Evolutionary conservation across 2,888 invertebrate species (phyloP), one percentile per base, ranked within the genome.

Genomic region (Cataglyphis cursor): DNA sequence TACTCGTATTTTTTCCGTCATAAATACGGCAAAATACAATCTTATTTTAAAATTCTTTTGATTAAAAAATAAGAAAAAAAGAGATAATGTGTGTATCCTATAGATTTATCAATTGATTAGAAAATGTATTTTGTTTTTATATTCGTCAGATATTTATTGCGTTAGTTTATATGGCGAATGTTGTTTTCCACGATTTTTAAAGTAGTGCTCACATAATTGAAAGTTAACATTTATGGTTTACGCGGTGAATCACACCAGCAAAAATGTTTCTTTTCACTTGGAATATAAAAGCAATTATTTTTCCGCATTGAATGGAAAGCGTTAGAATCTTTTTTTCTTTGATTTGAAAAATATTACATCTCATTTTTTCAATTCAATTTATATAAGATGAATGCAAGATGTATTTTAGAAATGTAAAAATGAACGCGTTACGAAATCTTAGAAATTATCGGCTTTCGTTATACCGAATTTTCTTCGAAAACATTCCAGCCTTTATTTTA

Each of bases 401-500:
- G 24, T 38, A 54, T 54, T 54, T 54, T 35, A 54, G 15, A 35
- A 35, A 54, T 28, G 15, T 54, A 35, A 35, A 54, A 35, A n/a
- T 51, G 48, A 8, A 5, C 28, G n/a, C 18, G 31, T 44, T 15
- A n/a, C 41, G 9, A 3, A 9, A n/a, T n/a, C n/a, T 48, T 51
- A 31, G 31, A 83, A 85, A 86, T 18, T 68, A 54, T n/a, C 54
- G 51, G 54, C 75, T 72, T 87, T 85, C 62, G 57, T 82, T 70
- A 64, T 64, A 64, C 48, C 75, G 61, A 24, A 80, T 84, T 87
- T 54, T 84, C 81, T 86, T 86, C 54, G 10, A 51, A 84, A 48
- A 44, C 28, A 87, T 87, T 87, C 28, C 44, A 74, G 66, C 68
- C 31, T 82, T 84, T 80, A 68, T 84, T 81, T 82, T 78, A 59